Conservation (phyloP, 92 coral and sea anemone genomes). For the Virgularia gustaviana region DNA sequence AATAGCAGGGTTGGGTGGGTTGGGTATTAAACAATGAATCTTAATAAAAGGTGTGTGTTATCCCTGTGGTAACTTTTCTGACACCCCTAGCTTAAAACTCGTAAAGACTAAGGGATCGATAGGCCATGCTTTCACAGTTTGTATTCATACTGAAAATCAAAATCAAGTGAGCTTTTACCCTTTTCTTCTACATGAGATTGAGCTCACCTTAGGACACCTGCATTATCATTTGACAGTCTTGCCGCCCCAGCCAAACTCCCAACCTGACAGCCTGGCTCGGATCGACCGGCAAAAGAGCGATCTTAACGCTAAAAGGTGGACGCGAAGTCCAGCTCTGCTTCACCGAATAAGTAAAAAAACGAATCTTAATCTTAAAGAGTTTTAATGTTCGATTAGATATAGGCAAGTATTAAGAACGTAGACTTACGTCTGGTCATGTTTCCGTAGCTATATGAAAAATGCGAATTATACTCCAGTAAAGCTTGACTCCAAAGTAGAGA, state of each 20-base stretch:
- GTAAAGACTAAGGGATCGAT: conserved; percentile 41
- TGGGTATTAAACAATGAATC: no score
- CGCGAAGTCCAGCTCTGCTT: conserved; percentile 5
- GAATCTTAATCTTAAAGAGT: no score
- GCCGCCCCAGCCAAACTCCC: no score
- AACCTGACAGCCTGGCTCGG: conserved; percentile 61
- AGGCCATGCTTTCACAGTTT: conserved; percentile 53
- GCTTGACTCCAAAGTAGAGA: no score
- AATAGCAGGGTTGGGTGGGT: no score
- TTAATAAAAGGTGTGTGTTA: not conserved
- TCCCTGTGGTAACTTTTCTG: conserved; percentile 42
- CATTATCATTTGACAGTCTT: conserved; percentile 53
- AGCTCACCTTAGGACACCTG: conserved; percentile 66
- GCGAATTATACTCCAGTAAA: no score
- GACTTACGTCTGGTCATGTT: no score
- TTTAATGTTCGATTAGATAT: no score
- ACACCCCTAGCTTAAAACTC: conserved; percentile 44
- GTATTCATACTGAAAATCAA: conserved; percentile 50
- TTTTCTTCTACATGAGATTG: conserved; percentile 43
- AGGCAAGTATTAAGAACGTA: no score
- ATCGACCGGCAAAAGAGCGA: conserved; percentile 39
- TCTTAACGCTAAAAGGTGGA: conserved; percentile 29
- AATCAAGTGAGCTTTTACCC: conserved; percentile 50
- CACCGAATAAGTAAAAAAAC: conserved; percentile 21
- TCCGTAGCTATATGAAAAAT: no score